These are phyloP conservation scores for Danio aesculapii DNA, from an alignment of 2,797 vertebrate species.

Conservation along the genomic window DNA sequence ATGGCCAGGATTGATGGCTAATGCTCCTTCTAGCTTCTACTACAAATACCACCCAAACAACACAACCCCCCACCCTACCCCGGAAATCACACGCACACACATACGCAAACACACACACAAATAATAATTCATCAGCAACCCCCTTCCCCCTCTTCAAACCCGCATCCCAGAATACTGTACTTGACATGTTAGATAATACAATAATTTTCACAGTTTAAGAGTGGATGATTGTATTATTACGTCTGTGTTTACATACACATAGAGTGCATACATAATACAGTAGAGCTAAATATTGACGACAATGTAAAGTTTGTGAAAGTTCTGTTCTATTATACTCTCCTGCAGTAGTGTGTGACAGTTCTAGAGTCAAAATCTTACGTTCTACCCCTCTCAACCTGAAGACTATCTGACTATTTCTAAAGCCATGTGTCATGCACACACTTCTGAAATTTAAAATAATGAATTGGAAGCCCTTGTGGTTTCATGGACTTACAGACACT, in stretches of 20 bases:
- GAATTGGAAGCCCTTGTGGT: too few species aligned
- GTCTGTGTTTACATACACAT: not conserved
- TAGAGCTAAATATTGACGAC: too few species aligned
- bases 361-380: not conserved
- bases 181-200: constrained; percentile 33
- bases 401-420: constrained; percentile 79
- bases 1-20: constrained; percentile 83
- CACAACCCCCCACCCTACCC: constrained; percentile 46
- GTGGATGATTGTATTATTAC: constrained; percentile 10
- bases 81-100: constrained; percentile 62
- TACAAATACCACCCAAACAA: constrained; percentile 72
- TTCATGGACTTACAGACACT: too few species aligned
- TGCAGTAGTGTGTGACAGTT: not conserved
- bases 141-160: not conserved
- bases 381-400: constrained; percentile 69
- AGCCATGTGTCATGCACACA: constrained; percentile 66
- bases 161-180: constrained; percentile 13
- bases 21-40: constrained; percentile 74
- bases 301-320: not conserved
- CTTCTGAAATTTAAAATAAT: not conserved
- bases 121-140: constrained; percentile 26
- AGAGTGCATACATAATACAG: not conserved
- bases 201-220: constrained; percentile 26
- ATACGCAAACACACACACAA: constrained; percentile 34
- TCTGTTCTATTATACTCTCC: not conserved